Evolutionary conservation across 2,888 invertebrate genomes (phyloP), one percentile per base, ranked within the genome.

Genomic region (Cephalotes varians): DNA sequence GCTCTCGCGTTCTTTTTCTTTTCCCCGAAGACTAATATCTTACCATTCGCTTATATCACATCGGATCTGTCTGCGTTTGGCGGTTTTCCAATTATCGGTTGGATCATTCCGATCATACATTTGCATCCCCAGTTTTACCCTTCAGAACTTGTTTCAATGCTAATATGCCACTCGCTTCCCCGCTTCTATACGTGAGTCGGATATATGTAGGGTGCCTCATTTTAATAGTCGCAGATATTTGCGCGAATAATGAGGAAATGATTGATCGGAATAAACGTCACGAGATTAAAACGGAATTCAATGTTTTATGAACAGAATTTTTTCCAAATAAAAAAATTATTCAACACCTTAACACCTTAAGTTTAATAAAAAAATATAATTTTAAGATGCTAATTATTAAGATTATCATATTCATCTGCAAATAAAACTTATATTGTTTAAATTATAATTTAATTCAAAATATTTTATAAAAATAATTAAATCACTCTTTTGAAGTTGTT

Each of bases 71-170:
- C 31, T 71, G 74, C 84, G 69, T 86, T 86, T 88, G 88, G 86
- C 88, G 86, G 76, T 91, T 87, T 88, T 90, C 90, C 91, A 91
- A 91, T 91, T 90, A 90, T 89, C 87, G 85, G 84, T 31, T 58
- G 85, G 86, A 90, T 89, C 88, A 88, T 90, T 85, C 84, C 85
- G 67, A 85, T 87, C 79, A 74, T 87, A 80, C 85, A 90, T 91
- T 91, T 86, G 82, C 86, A 91, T 90, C 72, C 54, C 18, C 65
- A 67, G 83, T 74, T 69, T 54, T 69, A 81, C 34, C 80, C 81
- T 88, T 88, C 82, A 76, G 58, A 86, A 88, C 83, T 90, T 90
- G 85, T 88, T 87, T 90, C 88, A 88, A 90, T 88, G 86, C 87
- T 90, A 90, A 91, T 90, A 83, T 49, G 56, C 77, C 76, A 69